Evolutionary conservation across 2,888 invertebrate genomes (phyloP).

Genomic region (Phyto melanocephala): DNA sequence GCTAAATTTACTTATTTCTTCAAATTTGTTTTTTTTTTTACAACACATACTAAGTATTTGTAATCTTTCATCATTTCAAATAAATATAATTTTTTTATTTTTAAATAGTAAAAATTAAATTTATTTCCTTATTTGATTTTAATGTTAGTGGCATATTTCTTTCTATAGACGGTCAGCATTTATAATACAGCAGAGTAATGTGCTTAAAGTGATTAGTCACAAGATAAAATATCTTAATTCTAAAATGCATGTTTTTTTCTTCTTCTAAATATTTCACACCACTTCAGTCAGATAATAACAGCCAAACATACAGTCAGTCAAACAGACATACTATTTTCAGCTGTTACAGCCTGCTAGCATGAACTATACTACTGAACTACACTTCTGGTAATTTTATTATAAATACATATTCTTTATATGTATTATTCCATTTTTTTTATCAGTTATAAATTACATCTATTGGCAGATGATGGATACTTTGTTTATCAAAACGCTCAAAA

Average conservation of each 20-base stretch:
- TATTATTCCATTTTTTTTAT: slow-evolving; percentile 13
- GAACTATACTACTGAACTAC: background rate
- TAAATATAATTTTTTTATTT: background rate
- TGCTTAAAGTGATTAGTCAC: slow-evolving; percentile 32
- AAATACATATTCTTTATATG: background rate
- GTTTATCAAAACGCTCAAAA: slow-evolving; percentile 29
- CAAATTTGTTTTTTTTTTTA: too few relatives aligned
- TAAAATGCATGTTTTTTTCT: slow-evolving; percentile 8
- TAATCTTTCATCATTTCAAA: too few relatives aligned
- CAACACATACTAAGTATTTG: too few relatives aligned
- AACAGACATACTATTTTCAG: background rate
- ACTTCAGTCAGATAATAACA: background rate
- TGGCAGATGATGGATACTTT: slow-evolving; percentile 42
- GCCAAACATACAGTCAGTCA: background rate
- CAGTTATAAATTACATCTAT: slow-evolving; percentile 26
- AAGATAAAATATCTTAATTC: slow-evolving; percentile 38
- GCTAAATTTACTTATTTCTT: too few relatives aligned
- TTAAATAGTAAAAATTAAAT: background rate
- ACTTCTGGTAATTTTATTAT: too few relatives aligned
- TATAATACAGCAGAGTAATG: background rate
- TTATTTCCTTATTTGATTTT: slow-evolving; percentile 44
- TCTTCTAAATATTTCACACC: slow-evolving; percentile 33
- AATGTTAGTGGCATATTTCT: slow-evolving; percentile 14
- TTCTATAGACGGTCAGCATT: background rate
- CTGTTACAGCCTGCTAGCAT: background rate